Conservation (phyloP, 2,113 vertebrate species). For the Hepsetus odoe region DNA sequence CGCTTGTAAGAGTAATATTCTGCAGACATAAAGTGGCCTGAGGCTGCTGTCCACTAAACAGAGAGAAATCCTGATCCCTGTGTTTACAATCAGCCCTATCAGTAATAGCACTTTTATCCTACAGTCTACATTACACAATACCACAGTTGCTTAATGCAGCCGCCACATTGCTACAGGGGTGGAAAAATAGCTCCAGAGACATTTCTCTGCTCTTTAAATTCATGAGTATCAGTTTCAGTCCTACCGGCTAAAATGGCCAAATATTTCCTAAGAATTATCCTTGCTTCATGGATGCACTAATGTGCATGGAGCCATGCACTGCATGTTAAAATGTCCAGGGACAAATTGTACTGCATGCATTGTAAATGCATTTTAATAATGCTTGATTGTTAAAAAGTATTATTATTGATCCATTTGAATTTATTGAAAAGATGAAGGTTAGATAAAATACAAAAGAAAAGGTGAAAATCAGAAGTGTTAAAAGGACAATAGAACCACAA, state of each 20-base stretch:
- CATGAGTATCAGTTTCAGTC: background rate
- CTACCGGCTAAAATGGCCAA: background rate
- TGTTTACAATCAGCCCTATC: slow-evolving; percentile 53
- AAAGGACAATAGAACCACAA: background rate
- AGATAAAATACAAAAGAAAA: background rate
- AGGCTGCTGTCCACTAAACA: slow-evolving; percentile 31
- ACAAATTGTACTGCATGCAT: too few relatives aligned
- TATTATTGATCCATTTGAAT: too few relatives aligned
- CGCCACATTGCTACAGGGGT: background rate
- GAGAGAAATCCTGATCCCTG: slow-evolving; percentile 49
- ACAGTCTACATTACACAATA: slow-evolving; percentile 9
- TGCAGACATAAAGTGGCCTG: slow-evolving; percentile 21
- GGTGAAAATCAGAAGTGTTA: background rate
- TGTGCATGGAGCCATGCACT: background rate
- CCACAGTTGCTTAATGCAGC: slow-evolving; percentile 1
- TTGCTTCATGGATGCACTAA: background rate
- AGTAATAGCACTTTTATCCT: slow-evolving; percentile 17
- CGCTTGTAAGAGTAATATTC: slow-evolving; percentile 33
- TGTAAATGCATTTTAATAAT: too few relatives aligned
- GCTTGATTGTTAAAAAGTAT: too few relatives aligned
- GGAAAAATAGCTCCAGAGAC: background rate
- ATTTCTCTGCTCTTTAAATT: background rate
- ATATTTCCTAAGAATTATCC: background rate
- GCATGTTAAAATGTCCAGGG: background rate
- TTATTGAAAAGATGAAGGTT: background rate